phyloP scores from a whole-genome alignment of 1,140 invertebrate species.

The Grapholita molesta region DNA sequence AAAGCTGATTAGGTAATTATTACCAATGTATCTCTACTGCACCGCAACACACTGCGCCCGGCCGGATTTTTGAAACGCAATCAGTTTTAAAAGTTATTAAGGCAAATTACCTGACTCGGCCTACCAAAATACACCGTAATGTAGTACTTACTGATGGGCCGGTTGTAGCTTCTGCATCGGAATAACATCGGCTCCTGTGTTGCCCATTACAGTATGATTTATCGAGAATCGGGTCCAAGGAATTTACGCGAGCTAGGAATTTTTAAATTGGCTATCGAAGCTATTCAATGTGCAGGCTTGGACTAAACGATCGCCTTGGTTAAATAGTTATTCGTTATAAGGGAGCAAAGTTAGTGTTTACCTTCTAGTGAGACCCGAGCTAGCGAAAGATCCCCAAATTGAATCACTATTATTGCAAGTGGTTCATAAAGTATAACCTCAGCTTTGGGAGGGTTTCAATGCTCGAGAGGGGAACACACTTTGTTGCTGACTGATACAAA shows the following conservation, averaged over 20 bases:
- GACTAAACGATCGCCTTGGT: not conserved
- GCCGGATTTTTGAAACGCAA: conserved; percentile 36
- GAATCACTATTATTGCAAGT: too few species aligned
- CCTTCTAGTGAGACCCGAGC: too few species aligned
- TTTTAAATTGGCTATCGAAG: not conserved
- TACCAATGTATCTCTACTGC: not conserved
- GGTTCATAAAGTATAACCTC: too few species aligned
- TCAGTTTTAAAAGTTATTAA: conserved; percentile 67
- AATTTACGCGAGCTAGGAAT: conserved; percentile 7
- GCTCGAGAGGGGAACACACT: too few species aligned
- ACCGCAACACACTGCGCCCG: not conserved
- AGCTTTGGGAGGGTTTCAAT: too few species aligned
- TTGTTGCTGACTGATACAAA: too few species aligned
- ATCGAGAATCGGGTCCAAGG: conserved; percentile 23
- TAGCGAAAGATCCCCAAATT: too few species aligned
- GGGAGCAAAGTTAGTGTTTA: too few species aligned
- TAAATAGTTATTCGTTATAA: too few species aligned
- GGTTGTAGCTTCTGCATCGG: conserved; percentile 32
- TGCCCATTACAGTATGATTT: conserved; percentile 42
- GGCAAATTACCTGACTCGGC: conserved; percentile 52
- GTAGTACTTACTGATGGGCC: conserved; percentile 35
- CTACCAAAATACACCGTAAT: conserved; percentile 43
- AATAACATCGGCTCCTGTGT: conserved; percentile 33
- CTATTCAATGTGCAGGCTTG: not conserved
- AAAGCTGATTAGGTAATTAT: too few species aligned